Evolutionary conservation across 2,888 invertebrate species (phyloP).

Genomic region (Diarsia mendica): DNA sequence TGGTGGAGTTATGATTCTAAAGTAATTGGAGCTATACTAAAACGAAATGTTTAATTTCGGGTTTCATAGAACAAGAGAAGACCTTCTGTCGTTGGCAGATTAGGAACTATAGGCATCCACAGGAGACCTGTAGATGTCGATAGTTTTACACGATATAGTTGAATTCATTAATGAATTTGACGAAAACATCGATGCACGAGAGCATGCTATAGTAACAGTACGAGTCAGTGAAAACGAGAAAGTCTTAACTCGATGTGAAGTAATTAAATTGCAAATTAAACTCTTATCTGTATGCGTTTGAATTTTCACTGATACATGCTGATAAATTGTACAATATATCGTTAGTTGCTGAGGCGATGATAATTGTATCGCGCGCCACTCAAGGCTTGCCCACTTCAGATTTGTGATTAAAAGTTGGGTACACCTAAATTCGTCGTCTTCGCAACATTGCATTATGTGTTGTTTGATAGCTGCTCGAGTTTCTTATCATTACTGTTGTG

Average conservation of each 20-base stretch:
- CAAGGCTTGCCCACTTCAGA: constrained; percentile 43
- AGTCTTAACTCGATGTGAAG: constrained; percentile 55
- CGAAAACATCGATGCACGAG: constrained; percentile 62
- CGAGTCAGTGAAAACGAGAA: constrained; percentile 72
- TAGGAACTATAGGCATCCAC: constrained; percentile 26
- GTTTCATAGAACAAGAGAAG: constrained; percentile 22
- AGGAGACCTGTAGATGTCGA: constrained; percentile 6
- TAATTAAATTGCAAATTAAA: constrained; percentile 69
- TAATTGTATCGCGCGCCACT: constrained; percentile 38
- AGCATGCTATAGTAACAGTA: constrained; percentile 62
- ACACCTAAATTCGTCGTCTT: constrained; percentile 51
- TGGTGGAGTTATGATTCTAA: neutral
- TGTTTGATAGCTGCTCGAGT: constrained; percentile 59
- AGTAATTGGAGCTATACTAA: neutral
- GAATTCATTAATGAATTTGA: constrained; percentile 55
- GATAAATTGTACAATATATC: constrained; percentile 59
- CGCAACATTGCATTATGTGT: constrained; percentile 63
- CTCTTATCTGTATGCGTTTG: constrained; percentile 63
- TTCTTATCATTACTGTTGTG: constrained; percentile 34
- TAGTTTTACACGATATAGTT: constrained; percentile 38
- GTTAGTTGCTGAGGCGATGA: constrained; percentile 60
- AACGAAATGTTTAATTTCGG: neutral
- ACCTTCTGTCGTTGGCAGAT: constrained; percentile 7
- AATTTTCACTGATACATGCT: constrained; percentile 68
- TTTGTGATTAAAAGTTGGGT: constrained; percentile 42